These are phyloP conservation scores for Pterocles orientalis DNA, from an alignment of 2,113 vertebrate genomes.

Conservation along the genomic window DNA sequence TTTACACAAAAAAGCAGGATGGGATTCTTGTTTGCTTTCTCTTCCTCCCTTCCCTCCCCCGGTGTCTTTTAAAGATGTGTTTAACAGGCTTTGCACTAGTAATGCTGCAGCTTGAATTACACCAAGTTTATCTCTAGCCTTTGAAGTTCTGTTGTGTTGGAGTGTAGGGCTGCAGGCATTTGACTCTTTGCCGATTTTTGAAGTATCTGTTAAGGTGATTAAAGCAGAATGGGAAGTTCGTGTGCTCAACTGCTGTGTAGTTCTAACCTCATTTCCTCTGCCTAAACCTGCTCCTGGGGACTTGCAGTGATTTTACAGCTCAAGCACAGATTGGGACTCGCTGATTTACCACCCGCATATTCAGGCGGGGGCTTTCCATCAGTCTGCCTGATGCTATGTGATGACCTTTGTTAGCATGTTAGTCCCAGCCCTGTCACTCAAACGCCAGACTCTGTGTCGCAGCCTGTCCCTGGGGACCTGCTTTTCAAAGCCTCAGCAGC, in stretches of 20 bases:
- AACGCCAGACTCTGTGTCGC: fast-evolving
- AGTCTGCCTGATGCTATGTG: fast-evolving
- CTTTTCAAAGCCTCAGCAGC: neutral
- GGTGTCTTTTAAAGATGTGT: neutral
- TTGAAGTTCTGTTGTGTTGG: neutral
- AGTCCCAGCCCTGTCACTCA: fast-evolving
- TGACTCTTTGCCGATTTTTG: neutral
- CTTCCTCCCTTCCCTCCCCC: neutral
- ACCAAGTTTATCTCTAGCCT: neutral
- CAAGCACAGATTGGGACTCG: neutral
- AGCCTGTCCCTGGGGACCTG: neutral
- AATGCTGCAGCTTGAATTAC: neutral
- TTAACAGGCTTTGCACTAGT: neutral
- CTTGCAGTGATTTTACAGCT: neutral
- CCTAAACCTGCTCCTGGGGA: neutral
- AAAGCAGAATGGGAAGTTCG: neutral
- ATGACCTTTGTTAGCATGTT: fast-evolving
- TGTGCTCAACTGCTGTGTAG: neutral
- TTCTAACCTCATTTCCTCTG: neutral
- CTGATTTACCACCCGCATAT: fast-evolving
- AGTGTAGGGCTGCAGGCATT: neutral
- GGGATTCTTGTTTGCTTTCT: neutral
- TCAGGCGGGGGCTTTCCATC: neutral
- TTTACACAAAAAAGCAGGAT: neutral
- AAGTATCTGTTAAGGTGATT: neutral